phyloP scores from a whole-genome alignment of 1,140 invertebrate genomes.

The Drosophila subobscura region DNA sequence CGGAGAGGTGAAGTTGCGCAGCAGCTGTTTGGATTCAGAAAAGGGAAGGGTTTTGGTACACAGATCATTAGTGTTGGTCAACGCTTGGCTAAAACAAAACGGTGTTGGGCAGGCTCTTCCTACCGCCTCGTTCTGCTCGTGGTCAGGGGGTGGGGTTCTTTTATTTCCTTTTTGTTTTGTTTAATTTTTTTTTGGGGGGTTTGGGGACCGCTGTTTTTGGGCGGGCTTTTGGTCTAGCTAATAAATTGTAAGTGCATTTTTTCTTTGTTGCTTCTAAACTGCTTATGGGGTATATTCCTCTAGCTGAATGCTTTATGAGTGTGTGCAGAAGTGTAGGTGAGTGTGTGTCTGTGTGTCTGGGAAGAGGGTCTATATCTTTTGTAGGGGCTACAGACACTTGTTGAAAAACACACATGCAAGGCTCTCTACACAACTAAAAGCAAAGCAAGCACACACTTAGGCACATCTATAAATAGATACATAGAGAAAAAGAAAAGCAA shows the following conservation, averaged over 20 bases:
- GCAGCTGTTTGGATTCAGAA: slow-evolving; percentile 48
- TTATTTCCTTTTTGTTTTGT: no score
- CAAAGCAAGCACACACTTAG: slow-evolving; percentile 47
- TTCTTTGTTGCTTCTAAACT: not conserved
- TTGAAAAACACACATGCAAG: slow-evolving; percentile 27
- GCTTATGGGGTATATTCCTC: not conserved
- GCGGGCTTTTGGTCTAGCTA: no score
- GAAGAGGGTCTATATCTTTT: not conserved
- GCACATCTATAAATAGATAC: slow-evolving; percentile 42
- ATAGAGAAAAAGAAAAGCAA: slow-evolving; percentile 12
- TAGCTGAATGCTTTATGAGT: not conserved
- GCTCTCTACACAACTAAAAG: slow-evolving; percentile 27
- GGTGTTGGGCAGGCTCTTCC: slow-evolving; percentile 1
- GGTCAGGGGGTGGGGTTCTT: not conserved
- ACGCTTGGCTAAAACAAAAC: no score
- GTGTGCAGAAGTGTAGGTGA: not conserved
- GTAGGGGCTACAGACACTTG: slow-evolving; percentile 4
- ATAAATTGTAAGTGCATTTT: not conserved
- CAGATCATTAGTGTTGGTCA: no score
- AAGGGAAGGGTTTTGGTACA: slow-evolving; percentile 1
- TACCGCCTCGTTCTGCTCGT: slow-evolving; percentile 5
- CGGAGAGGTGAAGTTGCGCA: slow-evolving; percentile 73
- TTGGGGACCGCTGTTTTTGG: no score
- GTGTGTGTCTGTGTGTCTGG: slow-evolving; percentile 8
- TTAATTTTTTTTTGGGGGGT: not conserved